Evolutionary conservation across 2,113 vertebrate genomes (phyloP).

Genomic region (Toxostoma redivivum): DNA sequence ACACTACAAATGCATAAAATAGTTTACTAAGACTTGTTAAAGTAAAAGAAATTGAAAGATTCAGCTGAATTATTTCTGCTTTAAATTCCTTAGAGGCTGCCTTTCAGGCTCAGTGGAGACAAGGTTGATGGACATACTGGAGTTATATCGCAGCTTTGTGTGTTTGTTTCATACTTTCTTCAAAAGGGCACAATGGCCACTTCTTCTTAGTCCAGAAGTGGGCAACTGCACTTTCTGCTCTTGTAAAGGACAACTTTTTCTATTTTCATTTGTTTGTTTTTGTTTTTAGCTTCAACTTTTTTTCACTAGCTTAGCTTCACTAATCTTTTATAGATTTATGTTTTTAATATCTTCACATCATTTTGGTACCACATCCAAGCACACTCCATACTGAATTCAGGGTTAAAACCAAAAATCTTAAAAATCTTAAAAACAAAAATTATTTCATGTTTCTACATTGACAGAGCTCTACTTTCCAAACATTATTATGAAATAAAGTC

Average conservation of each 20-base stretch:
- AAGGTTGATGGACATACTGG: background rate
- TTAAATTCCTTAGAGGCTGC: background rate
- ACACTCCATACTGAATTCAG: background rate
- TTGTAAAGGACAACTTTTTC: background rate
- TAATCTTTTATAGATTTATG: background rate
- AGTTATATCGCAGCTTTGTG: background rate
- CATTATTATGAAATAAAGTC: background rate
- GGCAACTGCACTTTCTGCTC: background rate
- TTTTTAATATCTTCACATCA: background rate
- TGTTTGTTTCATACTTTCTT: background rate
- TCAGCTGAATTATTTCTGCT: background rate
- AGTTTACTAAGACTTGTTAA: background rate
- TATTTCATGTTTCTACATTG: background rate
- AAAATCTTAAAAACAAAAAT: too few relatives aligned
- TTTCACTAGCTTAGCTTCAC: background rate
- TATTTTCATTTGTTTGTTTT: background rate
- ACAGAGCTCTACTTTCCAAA: background rate
- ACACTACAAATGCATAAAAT: background rate
- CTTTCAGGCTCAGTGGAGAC: background rate
- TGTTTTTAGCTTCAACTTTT: background rate
- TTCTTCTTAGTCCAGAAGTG: background rate
- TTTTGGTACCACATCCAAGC: background rate
- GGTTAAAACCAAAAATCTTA: background rate
- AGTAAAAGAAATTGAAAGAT: background rate
- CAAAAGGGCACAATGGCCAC: background rate